These are phyloP conservation scores for Caracal caracal DNA, from an alignment of 2,113 vertebrate species.

Conservation along the genomic window DNA sequence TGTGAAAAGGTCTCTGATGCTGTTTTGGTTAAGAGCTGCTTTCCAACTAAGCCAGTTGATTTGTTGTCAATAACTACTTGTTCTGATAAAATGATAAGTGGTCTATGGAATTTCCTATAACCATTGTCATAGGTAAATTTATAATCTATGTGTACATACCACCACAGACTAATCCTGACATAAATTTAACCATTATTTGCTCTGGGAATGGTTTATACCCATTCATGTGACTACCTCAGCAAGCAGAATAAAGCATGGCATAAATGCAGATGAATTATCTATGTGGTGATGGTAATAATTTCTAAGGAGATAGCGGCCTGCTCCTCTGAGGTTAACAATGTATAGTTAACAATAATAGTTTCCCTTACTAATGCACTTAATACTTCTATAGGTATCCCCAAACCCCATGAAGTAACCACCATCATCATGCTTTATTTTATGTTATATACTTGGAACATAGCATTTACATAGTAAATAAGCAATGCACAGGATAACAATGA, in stretches of 20 bases:
- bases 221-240: background rate
- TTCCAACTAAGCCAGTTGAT: background rate
- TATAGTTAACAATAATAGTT: background rate
- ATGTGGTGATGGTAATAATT: background rate
- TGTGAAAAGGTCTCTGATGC: background rate
- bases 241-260: background rate
- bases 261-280: background rate
- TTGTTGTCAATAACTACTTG: background rate
- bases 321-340: background rate
- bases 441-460: background rate
- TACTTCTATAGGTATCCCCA: background rate
- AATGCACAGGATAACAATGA: background rate
- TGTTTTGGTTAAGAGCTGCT: background rate
- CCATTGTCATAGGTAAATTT: background rate
- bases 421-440: background rate
- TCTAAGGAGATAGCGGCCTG: background rate
- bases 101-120: background rate
- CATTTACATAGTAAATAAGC: background rate
- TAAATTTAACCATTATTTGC: background rate
- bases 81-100: background rate
- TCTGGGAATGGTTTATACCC: background rate
- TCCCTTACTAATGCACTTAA: background rate
- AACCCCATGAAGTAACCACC: background rate
- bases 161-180: background rate
- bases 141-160: background rate